Evolutionary conservation across 2,113 vertebrate genomes (phyloP).

Genomic region (human): GRCh38 chr20:16133501-16134000

Average conservation of each 20-base stretch:
- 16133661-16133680: not conserved
- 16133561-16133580: not conserved
- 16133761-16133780: not conserved
- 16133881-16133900: not conserved
- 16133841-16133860: not conserved
- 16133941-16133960: not conserved
- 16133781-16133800: not conserved
- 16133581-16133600: not conserved
- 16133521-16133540: not conserved
- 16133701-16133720: not conserved
- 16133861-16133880: not conserved
- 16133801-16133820: not conserved
- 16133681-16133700: not conserved
- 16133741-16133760: not conserved
- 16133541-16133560: not conserved
- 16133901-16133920: not conserved
- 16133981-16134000: not conserved
- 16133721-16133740: not conserved
- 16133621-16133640: not conserved
- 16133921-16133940: not conserved
- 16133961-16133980: not conserved
- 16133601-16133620: not conserved
- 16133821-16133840: not conserved
- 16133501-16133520: not conserved
- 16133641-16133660: not conserved